Evolutionary conservation across 2,113 vertebrate genomes (phyloP), one percentile per base, ranked within the genome.

Genomic region (Callithrix jacchus): DNA sequence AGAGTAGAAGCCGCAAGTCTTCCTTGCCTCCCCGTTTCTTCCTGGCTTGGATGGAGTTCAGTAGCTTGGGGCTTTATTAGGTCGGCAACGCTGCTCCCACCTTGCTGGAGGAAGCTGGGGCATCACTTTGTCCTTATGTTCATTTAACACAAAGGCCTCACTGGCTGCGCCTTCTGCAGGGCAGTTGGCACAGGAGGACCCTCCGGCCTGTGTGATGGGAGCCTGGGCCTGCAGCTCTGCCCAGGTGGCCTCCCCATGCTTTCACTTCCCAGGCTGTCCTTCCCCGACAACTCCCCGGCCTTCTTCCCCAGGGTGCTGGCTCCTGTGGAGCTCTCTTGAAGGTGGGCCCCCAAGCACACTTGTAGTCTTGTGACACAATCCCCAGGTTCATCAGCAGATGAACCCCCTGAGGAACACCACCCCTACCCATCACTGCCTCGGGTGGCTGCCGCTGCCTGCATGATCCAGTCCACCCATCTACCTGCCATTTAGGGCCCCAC

Each of bases 201-300:
- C 47, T 45, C 6, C 0, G 30, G 32, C 37, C 40, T 0, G 0
- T 17, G 35, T 0, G 1, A 4, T 35, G 8, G 77, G 16, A 21
- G 21, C 12, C 42, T 14, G 35, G 54, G 21, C 42, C 25, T 9
- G 21, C 27, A 18, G 27, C 6, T 40, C 17, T 6, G 23, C 58
- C 77, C 17, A 4, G 6, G 6, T 6, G 16, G 17, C 52, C 27
- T 8, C 45, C 40, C 42, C 21, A 32, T n/a, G 56, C 12, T 30
- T 30, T 49, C 47, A 3, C 2, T 40, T 21, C 21, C 70, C 45
- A 9, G 47, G 32, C 42, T 6, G 2, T 27, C 27, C 27, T 40
- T 73, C 16, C 52, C 42, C 56, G 52, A 2, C 12, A 32, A 12
- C 23, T 58, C 16, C 32, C 66, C 2, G 0, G 32, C n/a, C 32